Base-by-base conservation (phyloP, 1,140 invertebrate species). In the Gryllus bimaculatus region DNA sequence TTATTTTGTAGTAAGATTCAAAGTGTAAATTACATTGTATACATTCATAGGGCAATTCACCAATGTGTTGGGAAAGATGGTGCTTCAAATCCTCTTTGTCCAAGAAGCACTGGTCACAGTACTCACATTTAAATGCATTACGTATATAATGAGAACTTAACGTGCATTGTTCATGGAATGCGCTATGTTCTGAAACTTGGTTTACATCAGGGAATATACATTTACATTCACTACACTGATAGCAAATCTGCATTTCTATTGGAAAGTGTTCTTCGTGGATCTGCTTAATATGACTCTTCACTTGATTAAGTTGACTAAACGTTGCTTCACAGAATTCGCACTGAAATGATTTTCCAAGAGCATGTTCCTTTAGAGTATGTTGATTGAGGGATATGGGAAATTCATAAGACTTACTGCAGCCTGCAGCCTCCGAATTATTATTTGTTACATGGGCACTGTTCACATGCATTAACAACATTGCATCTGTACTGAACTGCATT, bases 1-100 rank as follows among this genome's bases (percentile, higher is more conserved):
- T 78, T 79, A 82, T 81, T 1, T 81, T 82, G 74, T 89, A 88
- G n/a, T 87, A 86, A 78, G 88, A 88, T 77, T 84, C 86, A 80
- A 88, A 88, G 18, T 81, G 82, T 15, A 86, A 84, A 47, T 86
- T 83, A 78, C 90, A 91, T 6, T 85, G 84, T 15, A 86, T 86
- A 83, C 90, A 91, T 80, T 86, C 87, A 80, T 90, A 90, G 7
- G 89, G 89, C 49, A 85, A 86, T 15, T 86, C 85, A 8, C 88
- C 85, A 15, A 86, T 82, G 80, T 90, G 89, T 8, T 79, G 82
- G 18, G 85, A 83, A 54, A 87, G 86, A 81, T 90, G 89, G 18
- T 81, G 77, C 5, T 88, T 83, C 13, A 90, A 77, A 15, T 85
- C 82, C 4, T 85, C 83, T 77, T 87, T 85, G 47, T 89, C 87